Base-by-base conservation (phyloP, 2,797 vertebrate genomes). In the Propithecus perrieri region DNA sequence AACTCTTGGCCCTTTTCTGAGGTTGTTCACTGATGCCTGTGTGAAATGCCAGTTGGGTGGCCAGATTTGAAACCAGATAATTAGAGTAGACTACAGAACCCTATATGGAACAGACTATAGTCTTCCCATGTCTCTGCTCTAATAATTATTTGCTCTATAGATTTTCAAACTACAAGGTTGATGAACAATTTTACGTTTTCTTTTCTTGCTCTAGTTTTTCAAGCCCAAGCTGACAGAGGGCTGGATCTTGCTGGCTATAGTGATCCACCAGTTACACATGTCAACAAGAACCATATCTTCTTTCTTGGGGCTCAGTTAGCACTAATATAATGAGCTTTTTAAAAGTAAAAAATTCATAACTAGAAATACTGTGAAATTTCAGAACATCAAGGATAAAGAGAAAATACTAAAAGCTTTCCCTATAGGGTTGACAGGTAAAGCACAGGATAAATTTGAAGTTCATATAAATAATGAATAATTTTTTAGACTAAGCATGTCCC, bases 281-380 rank as follows among this genome's bases (percentile, higher is more conserved):
- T 80, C 55, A 57, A 7, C 20, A 50, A 76, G 35, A 92, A 79
- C 55, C 3, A 12, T 12, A 30, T 41, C 30, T 13, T 46, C 5
- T 81, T 74, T 81, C 38, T 30, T 24, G n/a, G 26, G 17, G 26
- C 48, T 94, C 55, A 83, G 4, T 79, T 67, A 79, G 33, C 15
- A 50, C 33, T 41, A 43, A 46, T 14, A 89, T 14, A 43, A 75
- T 61, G 69, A 76, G n/a, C n/a, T 89, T 35, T 63, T 71, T 13
- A 6, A 75, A 84, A 74, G 81, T 50, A 48, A 85, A 71, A 69
- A 35, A 22, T 8, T 41, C 63, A 75, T 30, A 57, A 61, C 7
- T 57, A 65, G 80, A 89, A 94, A 95, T 72, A 55, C 28, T 85
- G 57, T 89, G 15, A 86, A 79, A 65, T 63, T 81, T 71, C 50